These are phyloP conservation scores for Sceliomorpha sp. DNA, from an alignment of 2,888 invertebrate genomes.

Conservation along the genomic window DNA sequence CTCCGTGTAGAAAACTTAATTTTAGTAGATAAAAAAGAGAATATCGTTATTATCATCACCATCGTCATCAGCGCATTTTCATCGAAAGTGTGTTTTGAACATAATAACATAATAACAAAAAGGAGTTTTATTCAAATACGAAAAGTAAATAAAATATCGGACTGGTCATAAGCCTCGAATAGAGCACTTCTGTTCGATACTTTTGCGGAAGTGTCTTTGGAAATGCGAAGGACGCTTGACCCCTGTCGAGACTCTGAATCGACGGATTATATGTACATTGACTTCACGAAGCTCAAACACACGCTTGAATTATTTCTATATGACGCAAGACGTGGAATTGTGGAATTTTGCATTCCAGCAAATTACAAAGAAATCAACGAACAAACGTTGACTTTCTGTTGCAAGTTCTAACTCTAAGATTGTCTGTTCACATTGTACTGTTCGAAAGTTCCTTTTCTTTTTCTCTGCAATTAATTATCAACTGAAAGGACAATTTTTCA, in stretches of 20 bases:
- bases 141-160: too few relatives aligned
- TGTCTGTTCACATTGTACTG: constrained; percentile 48
- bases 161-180: too few relatives aligned
- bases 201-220: constrained; percentile 63
- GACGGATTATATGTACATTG: constrained; percentile 27
- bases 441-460: constrained; percentile 9
- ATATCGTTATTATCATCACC: too few relatives aligned
- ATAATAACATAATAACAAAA: too few relatives aligned
- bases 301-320: constrained; percentile 27
- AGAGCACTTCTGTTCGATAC: constrained; percentile 64
- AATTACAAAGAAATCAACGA: constrained; percentile 21
- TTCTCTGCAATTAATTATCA: constrained; percentile 4
- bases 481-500: too few relatives aligned
- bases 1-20: too few relatives aligned
- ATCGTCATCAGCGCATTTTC: too few relatives aligned
- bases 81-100: too few relatives aligned
- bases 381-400: constrained; percentile 7
- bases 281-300: constrained; percentile 6
- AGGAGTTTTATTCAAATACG: too few relatives aligned
- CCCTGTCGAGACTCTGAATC: constrained; percentile 61
- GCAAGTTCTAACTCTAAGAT: constrained; percentile 24
- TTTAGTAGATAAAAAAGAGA: too few relatives aligned
- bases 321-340: constrained; percentile 24
- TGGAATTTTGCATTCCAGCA: too few relatives aligned
- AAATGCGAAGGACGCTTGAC: constrained; percentile 64